Evolutionary conservation across 2,113 vertebrate genomes (phyloP), one percentile per base, ranked within the genome.

Genomic region (Istiophorus platypterus): DNA sequence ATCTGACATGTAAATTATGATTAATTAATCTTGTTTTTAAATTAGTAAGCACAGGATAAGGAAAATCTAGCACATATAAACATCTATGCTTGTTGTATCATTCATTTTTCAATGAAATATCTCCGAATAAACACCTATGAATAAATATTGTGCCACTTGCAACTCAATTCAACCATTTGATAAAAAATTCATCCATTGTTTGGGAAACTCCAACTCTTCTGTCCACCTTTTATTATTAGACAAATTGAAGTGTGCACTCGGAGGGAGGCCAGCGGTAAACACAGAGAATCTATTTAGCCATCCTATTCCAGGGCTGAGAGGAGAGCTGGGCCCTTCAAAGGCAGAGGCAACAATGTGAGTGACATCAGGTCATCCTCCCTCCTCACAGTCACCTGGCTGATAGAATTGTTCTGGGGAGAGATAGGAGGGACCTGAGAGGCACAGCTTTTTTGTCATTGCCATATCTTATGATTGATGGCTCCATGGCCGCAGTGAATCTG

Each of bases 391-490:
- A 97, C 97, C 97, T 96, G 97, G 95, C 94, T 95, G 96, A 96
- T 96, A 96, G 97, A 97, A 98, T 99, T 98, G 97, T 98, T 97
- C 96, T 96, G 95, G 85, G 94, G 95, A 92, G 95, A 93, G 96
- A 95, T 95, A 96, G 96, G 95, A 97, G 95, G 80, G 96, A 95
- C 93, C 92, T 96, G 96, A 97, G 96, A 97, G 96, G 95, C 96
- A 95, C 94, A 88, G 90, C 91, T 92, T 98, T 98, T 99, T 98
- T 98, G 97, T 97, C 96, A 96, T 96, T 95, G 96, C 96, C 96
- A 97, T 97, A 97, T 97, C 95, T 95, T 95, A 96, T 99, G 98
- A 99, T 99, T 99, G 98, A 99, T 99, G 96, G 97, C 96, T 99
- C 95, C 95, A 95, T 98, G 97, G 97, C 96, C 95, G 96, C 96